These are phyloP conservation scores for Phalacrocorax aristotelis DNA, from an alignment of 2,113 vertebrate species.

Conservation along the genomic window DNA sequence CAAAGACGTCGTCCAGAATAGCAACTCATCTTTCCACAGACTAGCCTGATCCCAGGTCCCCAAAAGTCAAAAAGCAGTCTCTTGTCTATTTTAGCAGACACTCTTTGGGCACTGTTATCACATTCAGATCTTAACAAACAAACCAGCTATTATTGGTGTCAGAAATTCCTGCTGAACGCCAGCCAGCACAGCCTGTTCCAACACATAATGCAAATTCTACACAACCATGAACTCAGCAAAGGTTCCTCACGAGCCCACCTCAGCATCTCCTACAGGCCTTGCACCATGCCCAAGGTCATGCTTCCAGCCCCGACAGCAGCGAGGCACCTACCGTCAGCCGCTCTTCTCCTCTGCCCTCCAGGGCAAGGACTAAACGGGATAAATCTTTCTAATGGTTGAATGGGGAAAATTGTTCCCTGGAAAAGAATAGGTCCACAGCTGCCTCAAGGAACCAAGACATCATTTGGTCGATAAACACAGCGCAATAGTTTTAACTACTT, in stretches of 20 bases:
- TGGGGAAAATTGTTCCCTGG: background rate
- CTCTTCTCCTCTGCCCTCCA: background rate
- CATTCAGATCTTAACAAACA: background rate
- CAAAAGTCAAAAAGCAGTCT: background rate
- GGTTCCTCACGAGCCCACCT: background rate
- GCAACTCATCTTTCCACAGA: background rate
- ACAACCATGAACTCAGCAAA: background rate
- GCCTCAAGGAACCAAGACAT: background rate
- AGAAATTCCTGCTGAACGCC: background rate
- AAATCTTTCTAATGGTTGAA: background rate
- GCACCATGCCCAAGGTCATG: accelerated
- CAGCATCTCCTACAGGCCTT: background rate
- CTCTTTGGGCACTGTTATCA: background rate
- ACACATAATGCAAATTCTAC: background rate
- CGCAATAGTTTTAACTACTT: background rate
- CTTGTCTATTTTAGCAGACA: background rate
- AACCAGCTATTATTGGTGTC: background rate
- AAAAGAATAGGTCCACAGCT: background rate
- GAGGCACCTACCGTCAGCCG: background rate
- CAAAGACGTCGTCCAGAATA: background rate
- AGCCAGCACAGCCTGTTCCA: background rate
- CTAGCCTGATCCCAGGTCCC: background rate
- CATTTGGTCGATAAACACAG: background rate
- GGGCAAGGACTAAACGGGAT: background rate
- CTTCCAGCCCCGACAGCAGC: background rate